Conservation (phyloP, 2,888 invertebrate genomes). For the Drosophila acutilabella region DNA sequence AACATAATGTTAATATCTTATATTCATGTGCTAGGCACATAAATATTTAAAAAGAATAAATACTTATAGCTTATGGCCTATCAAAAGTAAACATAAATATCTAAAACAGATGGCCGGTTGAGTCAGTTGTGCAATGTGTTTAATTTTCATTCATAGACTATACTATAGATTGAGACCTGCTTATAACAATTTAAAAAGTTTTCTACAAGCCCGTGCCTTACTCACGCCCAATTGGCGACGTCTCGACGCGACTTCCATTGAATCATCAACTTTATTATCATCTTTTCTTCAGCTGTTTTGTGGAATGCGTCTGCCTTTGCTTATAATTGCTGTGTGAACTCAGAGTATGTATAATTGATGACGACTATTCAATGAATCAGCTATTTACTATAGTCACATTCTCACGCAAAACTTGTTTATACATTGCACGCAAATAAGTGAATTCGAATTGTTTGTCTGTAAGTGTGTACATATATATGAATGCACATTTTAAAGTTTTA, state of each 20-base stretch:
- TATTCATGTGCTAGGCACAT: background rate
- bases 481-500: background rate
- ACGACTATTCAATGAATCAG: conserved; percentile 62
- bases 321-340: conserved; percentile 73
- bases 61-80: conserved; percentile 9
- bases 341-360: conserved; percentile 53
- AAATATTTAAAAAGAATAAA: background rate
- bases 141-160: conserved; percentile 25
- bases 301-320: conserved; percentile 24
- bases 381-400: conserved; percentile 58
- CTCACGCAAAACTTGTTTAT: conserved; percentile 47
- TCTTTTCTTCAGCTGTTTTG: conserved; percentile 46
- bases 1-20: background rate
- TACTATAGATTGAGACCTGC: background rate
- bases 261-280: conserved; percentile 61
- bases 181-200: conserved; percentile 22
- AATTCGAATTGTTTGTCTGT: background rate
- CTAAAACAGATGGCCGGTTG: conserved; percentile 11
- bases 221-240: conserved; percentile 40
- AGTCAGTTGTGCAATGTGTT: conserved; percentile 24
- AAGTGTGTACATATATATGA: background rate
- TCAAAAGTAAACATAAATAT: conserved; percentile 20
- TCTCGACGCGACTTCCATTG: conserved; percentile 39
- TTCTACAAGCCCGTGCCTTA: conserved; percentile 46
- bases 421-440: conserved; percentile 13